These are phyloP conservation scores for Daphoenositta chrysoptera DNA, from an alignment of 2,113 vertebrate species.

Conservation along the genomic window DNA sequence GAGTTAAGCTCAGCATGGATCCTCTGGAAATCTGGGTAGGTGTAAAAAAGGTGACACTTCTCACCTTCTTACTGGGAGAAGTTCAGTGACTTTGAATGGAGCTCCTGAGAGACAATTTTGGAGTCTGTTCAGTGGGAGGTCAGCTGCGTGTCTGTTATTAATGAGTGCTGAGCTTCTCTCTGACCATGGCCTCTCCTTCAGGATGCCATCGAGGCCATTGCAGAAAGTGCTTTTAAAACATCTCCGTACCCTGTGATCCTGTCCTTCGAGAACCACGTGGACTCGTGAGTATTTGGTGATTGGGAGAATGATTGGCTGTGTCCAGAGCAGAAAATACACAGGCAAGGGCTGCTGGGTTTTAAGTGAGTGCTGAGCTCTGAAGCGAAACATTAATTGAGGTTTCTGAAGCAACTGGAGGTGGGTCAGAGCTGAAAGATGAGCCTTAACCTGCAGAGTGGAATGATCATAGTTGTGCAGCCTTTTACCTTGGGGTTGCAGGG, in stretches of 20 bases:
- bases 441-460: neutral
- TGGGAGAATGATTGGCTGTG: neutral
- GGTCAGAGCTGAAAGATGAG: neutral
- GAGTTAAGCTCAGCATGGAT: neutral
- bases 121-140: neutral
- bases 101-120: neutral
- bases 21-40: neutral
- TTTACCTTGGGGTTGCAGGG: neutral
- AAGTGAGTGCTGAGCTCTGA: neutral
- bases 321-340: neutral
- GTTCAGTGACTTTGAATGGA: neutral
- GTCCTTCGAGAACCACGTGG: slow-evolving; percentile 98
- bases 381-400: neutral
- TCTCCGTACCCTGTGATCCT: slow-evolving; percentile 92
- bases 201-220: slow-evolving; percentile 97
- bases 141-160: neutral
- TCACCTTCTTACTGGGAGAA: neutral
- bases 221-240: slow-evolving; percentile 97
- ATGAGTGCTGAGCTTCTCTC: neutral
- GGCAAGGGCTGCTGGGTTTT: neutral
- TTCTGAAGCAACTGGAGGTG: neutral
- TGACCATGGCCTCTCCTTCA: slow-evolving; percentile 44
- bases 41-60: neutral
- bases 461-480: neutral
- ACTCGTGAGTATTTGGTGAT: slow-evolving; percentile 82